These are phyloP conservation scores for Staurois parvus DNA, from an alignment of 2,797 vertebrate species.

Conservation along the genomic window DNA sequence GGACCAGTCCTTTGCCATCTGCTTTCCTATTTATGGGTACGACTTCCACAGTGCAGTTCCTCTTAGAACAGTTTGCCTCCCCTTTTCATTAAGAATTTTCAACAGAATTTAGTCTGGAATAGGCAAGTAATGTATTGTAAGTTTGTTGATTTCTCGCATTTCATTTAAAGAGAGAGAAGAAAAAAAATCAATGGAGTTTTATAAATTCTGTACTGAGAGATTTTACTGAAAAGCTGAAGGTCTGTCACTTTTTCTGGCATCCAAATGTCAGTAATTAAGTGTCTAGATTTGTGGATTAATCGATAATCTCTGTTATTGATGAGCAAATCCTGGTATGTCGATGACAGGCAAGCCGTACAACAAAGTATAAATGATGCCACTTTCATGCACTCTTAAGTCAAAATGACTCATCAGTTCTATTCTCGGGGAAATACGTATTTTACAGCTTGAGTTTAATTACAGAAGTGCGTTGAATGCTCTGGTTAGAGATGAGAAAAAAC, in stretches of 20 bases:
- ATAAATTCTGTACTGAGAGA: constrained; percentile 35
- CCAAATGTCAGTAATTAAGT: constrained; percentile 74
- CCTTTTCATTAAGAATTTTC: too few relatives aligned
- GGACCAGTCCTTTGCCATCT: too few relatives aligned
- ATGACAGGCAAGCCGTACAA: constrained; percentile 53
- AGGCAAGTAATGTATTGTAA: constrained; percentile 20
- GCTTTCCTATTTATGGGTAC: too few relatives aligned
- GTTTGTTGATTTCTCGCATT: constrained; percentile 44
- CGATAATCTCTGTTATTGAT: constrained; percentile 72
- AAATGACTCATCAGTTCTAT: constrained; percentile 34
- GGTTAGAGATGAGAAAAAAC: too few relatives aligned
- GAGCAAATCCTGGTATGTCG: constrained; percentile 64
- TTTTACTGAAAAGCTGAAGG: constrained; percentile 45
- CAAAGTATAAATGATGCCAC: constrained; percentile 35
- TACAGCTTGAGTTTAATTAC: too few relatives aligned
- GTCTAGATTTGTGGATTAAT: constrained; percentile 68
- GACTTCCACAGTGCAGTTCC: too few relatives aligned
- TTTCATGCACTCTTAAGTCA: neutral
- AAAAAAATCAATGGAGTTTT: constrained; percentile 54
- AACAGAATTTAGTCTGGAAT: neutral
- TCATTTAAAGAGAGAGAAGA: constrained; percentile 23
- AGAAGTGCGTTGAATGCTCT: too few relatives aligned
- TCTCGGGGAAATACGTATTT: neutral
- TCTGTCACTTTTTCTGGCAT: constrained; percentile 69
- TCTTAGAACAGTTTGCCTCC: too few relatives aligned